phyloP scores from a whole-genome alignment of 1,140 invertebrate species.

The Drosophila oshimai region DNA sequence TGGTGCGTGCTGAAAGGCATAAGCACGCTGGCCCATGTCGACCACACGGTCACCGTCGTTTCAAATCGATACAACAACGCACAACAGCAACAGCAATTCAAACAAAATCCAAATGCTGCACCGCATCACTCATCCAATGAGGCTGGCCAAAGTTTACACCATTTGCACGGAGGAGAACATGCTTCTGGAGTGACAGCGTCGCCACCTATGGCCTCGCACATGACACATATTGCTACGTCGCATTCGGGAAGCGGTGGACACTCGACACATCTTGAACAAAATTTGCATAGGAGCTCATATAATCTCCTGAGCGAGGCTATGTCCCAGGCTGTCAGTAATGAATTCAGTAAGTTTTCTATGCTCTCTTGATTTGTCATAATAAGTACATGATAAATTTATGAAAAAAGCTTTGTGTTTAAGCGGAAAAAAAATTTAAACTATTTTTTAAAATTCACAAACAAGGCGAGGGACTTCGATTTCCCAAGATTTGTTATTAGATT shows the following conservation, averaged over 20 bases:
- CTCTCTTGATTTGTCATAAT: too few relatives aligned
- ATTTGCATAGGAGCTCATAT: constrained; percentile 71
- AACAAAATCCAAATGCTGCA: constrained; percentile 12
- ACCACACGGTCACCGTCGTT: constrained; percentile 4
- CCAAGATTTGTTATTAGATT: too few relatives aligned
- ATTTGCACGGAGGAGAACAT: neutral
- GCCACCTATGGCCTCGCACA: neutral
- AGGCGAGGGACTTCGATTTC: too few relatives aligned
- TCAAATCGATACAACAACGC: constrained; percentile 37
- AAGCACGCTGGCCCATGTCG: constrained; percentile 20
- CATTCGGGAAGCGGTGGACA: constrained; percentile 28
- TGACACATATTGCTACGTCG: neutral
- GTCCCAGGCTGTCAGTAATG: constrained; percentile 82
- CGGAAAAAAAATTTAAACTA: too few relatives aligned
- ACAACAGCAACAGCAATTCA: constrained; percentile 8
- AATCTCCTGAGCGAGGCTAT: constrained; percentile 82
- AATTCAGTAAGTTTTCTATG: constrained; percentile 82
- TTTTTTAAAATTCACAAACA: too few relatives aligned
- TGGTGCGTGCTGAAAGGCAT: constrained; percentile 34
- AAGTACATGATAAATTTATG: too few relatives aligned
- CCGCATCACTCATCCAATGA: constrained; percentile 11
- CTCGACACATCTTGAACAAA: constrained; percentile 29
- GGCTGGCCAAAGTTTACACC: constrained; percentile 2
- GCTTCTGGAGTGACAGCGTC: neutral
- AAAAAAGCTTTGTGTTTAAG: too few relatives aligned